phyloP scores from a whole-genome alignment of 2,113 vertebrate genomes.

The Opisthocomus hoazin region DNA sequence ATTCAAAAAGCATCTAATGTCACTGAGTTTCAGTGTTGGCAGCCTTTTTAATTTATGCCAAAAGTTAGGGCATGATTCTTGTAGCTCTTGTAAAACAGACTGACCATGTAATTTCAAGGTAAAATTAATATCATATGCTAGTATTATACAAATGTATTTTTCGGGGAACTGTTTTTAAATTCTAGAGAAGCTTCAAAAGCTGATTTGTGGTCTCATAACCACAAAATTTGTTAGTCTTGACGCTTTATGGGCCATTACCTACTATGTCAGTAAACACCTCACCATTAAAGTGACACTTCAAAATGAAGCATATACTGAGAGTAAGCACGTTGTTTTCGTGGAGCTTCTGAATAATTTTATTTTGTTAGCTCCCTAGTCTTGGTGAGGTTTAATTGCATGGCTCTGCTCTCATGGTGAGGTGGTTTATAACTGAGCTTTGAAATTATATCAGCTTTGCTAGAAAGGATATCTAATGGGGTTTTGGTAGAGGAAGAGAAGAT shows the following conservation, averaged over 20 bases:
- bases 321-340: not conserved
- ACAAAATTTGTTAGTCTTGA: not conserved
- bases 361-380: conserved; percentile 11
- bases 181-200: not conserved
- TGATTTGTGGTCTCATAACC: not conserved
- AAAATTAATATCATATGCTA: not conserved
- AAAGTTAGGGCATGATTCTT: not conserved
- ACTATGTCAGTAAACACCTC: not conserved
- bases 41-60: not conserved
- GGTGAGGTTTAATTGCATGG: conserved; percentile 17
- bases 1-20: not conserved
- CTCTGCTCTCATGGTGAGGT: not conserved
- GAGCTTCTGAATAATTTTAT: not conserved
- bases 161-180: not conserved
- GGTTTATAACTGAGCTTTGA: conserved; percentile 6
- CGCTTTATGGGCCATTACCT: not conserved
- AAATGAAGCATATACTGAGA: not conserved
- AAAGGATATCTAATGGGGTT: conserved; percentile 25
- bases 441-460: conserved; percentile 1
- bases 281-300: not conserved
- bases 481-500: conserved; percentile 6
- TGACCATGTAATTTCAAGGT: not conserved
- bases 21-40: not conserved
- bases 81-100: not conserved
- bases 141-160: not conserved